Conservation (phyloP, 2,888 invertebrate species). For the Dasysyrphus tricinctus region DNA sequence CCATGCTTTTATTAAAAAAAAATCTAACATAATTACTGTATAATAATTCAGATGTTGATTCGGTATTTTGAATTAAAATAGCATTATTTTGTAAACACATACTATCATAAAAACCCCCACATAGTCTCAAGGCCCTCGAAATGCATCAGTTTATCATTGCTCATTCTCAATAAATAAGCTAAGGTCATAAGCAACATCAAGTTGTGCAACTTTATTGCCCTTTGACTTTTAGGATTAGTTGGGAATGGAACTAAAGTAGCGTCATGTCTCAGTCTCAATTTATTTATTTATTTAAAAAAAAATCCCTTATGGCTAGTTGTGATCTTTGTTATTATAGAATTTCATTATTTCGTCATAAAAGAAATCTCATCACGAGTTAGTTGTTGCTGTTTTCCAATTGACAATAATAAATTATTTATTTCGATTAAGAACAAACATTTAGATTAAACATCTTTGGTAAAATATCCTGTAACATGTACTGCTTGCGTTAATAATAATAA, state of each 20-base stretch:
- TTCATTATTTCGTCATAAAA: conserved; percentile 60
- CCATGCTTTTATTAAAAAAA: too few relatives aligned
- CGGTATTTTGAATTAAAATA: too few relatives aligned
- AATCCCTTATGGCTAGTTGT: background rate
- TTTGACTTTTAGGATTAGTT: background rate
- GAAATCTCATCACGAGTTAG: conserved; percentile 58
- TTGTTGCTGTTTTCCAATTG: conserved; percentile 35
- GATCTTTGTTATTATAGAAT: background rate
- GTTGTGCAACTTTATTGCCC: conserved; percentile 4
- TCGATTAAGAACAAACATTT: background rate
- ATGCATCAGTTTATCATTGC: background rate
- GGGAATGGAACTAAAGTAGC: background rate
- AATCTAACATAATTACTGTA: too few relatives aligned
- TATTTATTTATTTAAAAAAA: background rate
- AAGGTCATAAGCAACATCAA: conserved; percentile 13
- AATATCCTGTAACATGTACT: background rate
- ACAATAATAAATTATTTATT: background rate
- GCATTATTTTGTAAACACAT: too few relatives aligned
- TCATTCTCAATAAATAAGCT: background rate
- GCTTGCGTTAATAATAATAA: background rate
- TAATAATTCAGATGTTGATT: too few relatives aligned
- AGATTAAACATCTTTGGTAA: background rate
- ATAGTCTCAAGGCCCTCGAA: background rate
- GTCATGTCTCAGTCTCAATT: background rate
- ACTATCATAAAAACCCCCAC: background rate